Evolutionary conservation across 2,888 invertebrate species (phyloP), one percentile per base, ranked within the genome.

Genomic region (Eupithecia inturbata): DNA sequence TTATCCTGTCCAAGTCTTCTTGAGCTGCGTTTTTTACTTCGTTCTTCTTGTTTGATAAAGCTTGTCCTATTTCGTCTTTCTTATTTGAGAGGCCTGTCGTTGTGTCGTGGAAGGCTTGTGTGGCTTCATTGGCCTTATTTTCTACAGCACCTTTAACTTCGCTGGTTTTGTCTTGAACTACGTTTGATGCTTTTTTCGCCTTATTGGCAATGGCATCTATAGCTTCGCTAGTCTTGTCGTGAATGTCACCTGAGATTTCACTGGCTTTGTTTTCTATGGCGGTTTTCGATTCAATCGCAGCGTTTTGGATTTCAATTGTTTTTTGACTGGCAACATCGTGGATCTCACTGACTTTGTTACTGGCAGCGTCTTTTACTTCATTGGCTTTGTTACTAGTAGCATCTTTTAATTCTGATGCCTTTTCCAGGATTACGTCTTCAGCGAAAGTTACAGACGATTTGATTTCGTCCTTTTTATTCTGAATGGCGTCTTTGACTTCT

Each of bases 1-100:
- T 88, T 89, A 94, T 93, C 82, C 89, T 90, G 63, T 91, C 91
- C 31, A 94, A 74, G 83, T 94, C 88, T n/a, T 83, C 87, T 82
- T 89, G 83, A 64, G 91, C 81, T 66, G 85, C 83, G 66, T 85
- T 83, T 80, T 85, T 87, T 74, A 88, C 79, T 81, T 88, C 87
- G 41, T 90, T 89, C 80, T 91, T 92, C 67, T 88, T 89, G 72
- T 88, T 81, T 67, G 85, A 81, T 19, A 89, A 80, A 31, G 80
- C 80, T 63, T 86, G 81, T 80, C 85, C 84, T 4, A 88, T 78
- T 78, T 87, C 86, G 5, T 88, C 85, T 73, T 85, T 81, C 78
- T 86, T 86, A 60, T 82, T 84, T 71, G 86, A 81, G 49, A 88
- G 80, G 62, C 87, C 85, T 73, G 87, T 80, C 53, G 86, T 85